phyloP scores from a whole-genome alignment of 2,888 invertebrate species.

The Amphipoea oculea region DNA sequence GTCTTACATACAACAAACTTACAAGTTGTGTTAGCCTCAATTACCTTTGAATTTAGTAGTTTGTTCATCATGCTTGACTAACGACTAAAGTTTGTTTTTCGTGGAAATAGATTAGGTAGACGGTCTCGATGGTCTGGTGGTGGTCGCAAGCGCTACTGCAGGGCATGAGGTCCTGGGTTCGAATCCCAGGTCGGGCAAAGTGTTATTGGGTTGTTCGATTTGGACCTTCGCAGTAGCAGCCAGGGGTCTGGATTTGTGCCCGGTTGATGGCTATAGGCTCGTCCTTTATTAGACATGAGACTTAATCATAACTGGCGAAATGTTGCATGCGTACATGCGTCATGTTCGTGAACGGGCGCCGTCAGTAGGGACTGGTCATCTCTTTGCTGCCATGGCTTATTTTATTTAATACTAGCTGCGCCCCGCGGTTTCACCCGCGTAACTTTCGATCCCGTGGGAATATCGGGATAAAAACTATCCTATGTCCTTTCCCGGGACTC shows the following conservation, averaged over 20 bases:
- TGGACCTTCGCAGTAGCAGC: background rate
- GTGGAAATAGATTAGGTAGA: background rate
- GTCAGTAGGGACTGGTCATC: too few species aligned
- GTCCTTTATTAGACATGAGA: background rate
- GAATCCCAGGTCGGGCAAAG: background rate
- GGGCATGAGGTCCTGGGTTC: background rate
- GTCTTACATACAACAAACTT: conserved; percentile 16
- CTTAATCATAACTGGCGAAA: too few species aligned
- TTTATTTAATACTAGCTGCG: too few species aligned
- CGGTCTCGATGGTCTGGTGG: background rate
- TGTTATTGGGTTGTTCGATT: background rate
- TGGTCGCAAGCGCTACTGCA: background rate
- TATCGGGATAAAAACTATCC: too few species aligned
- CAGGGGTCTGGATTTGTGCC: background rate
- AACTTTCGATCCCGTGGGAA: too few species aligned
- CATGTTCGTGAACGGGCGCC: too few species aligned
- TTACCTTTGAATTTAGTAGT: conserved; percentile 23
- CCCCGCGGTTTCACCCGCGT: too few species aligned
- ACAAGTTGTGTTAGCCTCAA: conserved; percentile 4
- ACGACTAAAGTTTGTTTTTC: conserved; percentile 5
- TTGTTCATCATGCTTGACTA: conserved; percentile 4
- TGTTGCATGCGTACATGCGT: too few species aligned
- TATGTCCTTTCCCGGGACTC: too few species aligned
- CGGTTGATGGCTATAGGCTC: background rate
- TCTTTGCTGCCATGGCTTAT: too few species aligned